Percentiles rank a stretch among this genome's conserved stretches.
Conservation (phyloP, 1,140 invertebrate species). For the Drosophila elegans region DNA sequence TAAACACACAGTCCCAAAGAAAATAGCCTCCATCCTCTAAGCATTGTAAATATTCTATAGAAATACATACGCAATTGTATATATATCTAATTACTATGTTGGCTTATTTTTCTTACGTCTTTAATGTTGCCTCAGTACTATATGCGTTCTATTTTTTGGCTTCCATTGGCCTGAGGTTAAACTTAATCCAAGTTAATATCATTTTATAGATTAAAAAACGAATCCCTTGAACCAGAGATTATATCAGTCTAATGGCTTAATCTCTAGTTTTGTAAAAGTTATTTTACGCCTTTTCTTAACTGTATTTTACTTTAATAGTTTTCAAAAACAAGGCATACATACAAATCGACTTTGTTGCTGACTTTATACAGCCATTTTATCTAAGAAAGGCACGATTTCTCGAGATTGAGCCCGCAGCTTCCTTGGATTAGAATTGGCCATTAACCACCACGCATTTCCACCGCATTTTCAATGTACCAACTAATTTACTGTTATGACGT, state of each 20-base stretch:
- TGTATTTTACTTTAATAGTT: too few relatives aligned
- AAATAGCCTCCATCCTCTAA: slow-evolving; percentile 11
- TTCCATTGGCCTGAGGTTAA: too few relatives aligned
- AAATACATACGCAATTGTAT: neutral
- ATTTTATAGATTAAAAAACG: too few relatives aligned
- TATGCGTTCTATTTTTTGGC: neutral
- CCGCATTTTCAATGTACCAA: neutral
- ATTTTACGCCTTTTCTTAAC: too few relatives aligned
- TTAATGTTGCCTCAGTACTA: neutral
- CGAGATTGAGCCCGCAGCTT: neutral
- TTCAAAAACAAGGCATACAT: too few relatives aligned
- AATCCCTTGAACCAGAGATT: too few relatives aligned
- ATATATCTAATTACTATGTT: slow-evolving; percentile 1
- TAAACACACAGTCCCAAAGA: slow-evolving; percentile 47
- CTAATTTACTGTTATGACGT: slow-evolving; percentile 79
- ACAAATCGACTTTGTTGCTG: too few relatives aligned
- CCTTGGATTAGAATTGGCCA: neutral
- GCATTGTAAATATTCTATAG: neutral
- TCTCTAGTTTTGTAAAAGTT: too few relatives aligned
- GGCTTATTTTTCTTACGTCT: too few relatives aligned
- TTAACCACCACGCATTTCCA: neutral
- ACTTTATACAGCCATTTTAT: neutral
- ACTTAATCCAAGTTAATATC: too few relatives aligned
- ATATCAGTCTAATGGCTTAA: too few relatives aligned
- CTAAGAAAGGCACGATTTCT: neutral